Conservation (phyloP, 2,888 invertebrate genomes). For the Acanthopleura granulata region DNA sequence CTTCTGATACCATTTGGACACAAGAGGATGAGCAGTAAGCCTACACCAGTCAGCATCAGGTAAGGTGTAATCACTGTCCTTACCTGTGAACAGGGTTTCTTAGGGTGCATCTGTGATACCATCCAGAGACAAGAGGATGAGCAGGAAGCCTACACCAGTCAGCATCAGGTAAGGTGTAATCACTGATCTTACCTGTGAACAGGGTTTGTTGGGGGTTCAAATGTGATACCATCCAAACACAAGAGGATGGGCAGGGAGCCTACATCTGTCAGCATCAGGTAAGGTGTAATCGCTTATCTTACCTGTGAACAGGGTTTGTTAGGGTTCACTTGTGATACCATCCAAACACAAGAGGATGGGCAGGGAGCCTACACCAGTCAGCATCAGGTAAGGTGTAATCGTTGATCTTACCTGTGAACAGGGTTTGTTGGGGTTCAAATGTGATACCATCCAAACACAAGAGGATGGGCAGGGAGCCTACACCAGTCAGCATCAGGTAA, state of each 20-base stretch:
- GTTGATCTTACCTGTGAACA: constrained; percentile 53
- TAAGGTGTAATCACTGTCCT: constrained; percentile 67
- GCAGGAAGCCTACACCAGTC: constrained; percentile 62
- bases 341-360: constrained; percentile 63
- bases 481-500: constrained; percentile 60
- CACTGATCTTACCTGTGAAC: constrained; percentile 27
- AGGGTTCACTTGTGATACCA: constrained; percentile 55
- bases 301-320: constrained; percentile 62
- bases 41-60: constrained; percentile 61
- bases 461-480: constrained; percentile 61
- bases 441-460: constrained; percentile 63
- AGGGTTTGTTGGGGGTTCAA: constrained; percentile 36
- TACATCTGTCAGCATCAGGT: constrained; percentile 61
- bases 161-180: constrained; percentile 66
- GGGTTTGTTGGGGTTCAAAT: constrained; percentile 56
- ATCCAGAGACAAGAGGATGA: constrained; percentile 62
- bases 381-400: constrained; percentile 49
- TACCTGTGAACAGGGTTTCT: constrained; percentile 40
- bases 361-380: constrained; percentile 63
- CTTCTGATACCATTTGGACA: constrained; percentile 63
- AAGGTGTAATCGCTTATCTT: constrained; percentile 34
- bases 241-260: constrained; percentile 63
- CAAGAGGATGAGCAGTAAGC: constrained; percentile 61
- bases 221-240: constrained; percentile 63
- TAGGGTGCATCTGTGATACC: constrained; percentile 57